A percentile compares a stretch with the other conserved stretches of the same genome.
Conservation (phyloP, 2,888 invertebrate genomes). For the Tenthredo livida region DNA sequence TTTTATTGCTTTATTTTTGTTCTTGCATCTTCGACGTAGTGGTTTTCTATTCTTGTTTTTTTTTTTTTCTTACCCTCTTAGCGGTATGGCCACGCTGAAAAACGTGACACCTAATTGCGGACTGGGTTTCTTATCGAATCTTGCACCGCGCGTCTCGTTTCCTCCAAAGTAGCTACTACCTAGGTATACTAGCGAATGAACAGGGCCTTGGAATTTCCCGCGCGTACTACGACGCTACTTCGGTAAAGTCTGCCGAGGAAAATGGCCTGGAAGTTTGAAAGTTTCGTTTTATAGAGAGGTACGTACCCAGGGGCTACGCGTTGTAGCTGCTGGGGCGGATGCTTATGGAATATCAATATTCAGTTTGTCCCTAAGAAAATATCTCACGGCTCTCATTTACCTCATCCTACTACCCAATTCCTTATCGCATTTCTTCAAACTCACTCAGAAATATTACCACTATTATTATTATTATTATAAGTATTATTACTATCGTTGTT, state of each 20-base stretch:
- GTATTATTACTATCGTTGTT: not conserved
- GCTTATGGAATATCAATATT: slow-evolving; percentile 68
- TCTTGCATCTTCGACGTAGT: not conserved
- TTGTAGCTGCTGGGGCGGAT: slow-evolving; percentile 57
- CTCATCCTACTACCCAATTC: not conserved
- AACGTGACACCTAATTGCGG: slow-evolving; percentile 48
- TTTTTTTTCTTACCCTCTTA: slow-evolving; percentile 22
- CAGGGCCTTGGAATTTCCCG: slow-evolving; percentile 66
- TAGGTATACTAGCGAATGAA: slow-evolving; percentile 6
- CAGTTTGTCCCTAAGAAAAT: slow-evolving; percentile 65
- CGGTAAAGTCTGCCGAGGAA: slow-evolving; percentile 65
- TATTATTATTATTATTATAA: not conserved
- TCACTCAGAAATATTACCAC: not conserved
- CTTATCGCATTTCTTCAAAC: slow-evolving; percentile 9
- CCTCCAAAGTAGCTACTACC: slow-evolving; percentile 21
- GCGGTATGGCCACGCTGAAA: slow-evolving; percentile 33
- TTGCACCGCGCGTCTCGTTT: slow-evolving; percentile 28
- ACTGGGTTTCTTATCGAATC: slow-evolving; percentile 30
- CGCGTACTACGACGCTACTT: slow-evolving; percentile 66
- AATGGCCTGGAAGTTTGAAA: slow-evolving; percentile 61
- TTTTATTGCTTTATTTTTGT: not conserved
- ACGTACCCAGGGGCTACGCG: slow-evolving; percentile 17
- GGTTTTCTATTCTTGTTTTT: not conserved
- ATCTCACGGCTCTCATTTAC: slow-evolving; percentile 55
- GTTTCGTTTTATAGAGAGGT: slow-evolving; percentile 52